Percentiles rank a stretch among this genome's conserved stretches.
These are phyloP conservation scores for Proterorhinus semilunaris DNA, from an alignment of 2,113 vertebrate genomes.

Conservation along the genomic window DNA sequence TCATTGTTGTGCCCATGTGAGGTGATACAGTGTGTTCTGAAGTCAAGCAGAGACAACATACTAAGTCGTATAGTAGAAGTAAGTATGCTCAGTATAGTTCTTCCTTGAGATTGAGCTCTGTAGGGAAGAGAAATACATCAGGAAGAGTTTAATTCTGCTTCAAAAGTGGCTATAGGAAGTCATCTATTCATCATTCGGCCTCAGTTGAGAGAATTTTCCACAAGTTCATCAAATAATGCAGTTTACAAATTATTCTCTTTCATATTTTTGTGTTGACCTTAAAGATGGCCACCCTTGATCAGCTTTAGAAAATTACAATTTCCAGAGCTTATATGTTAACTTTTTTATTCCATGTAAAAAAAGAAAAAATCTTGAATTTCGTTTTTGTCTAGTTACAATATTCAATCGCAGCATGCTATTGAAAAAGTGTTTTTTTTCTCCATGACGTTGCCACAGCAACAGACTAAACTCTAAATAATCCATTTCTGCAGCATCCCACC, in stretches of 20 bases:
- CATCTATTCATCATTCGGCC: slow-evolving; percentile 21
- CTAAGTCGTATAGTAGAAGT: slow-evolving; percentile 57
- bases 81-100: slow-evolving; percentile 28
- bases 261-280: too few species aligned
- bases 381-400: too few species aligned
- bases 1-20: slow-evolving; percentile 37
- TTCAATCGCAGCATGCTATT: too few species aligned
- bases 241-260: too few species aligned
- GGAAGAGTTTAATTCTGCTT: slow-evolving; percentile 38
- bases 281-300: too few species aligned
- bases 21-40: slow-evolving; percentile 7
- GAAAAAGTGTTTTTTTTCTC: neutral
- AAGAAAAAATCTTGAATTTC: too few species aligned
- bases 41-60: slow-evolving; percentile 39
- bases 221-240: too few species aligned
- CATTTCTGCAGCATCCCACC: slow-evolving; percentile 7
- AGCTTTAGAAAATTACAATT: too few species aligned
- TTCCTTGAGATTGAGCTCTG: slow-evolving; percentile 16
- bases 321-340: too few species aligned
- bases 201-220: too few species aligned
- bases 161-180: slow-evolving; percentile 37
- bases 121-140: slow-evolving; percentile 30
- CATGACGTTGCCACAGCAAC: neutral
- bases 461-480: neutral
- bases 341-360: too few species aligned